Evolutionary conservation across 2,888 invertebrate species (phyloP).

Genomic region (Ctena decussata): DNA sequence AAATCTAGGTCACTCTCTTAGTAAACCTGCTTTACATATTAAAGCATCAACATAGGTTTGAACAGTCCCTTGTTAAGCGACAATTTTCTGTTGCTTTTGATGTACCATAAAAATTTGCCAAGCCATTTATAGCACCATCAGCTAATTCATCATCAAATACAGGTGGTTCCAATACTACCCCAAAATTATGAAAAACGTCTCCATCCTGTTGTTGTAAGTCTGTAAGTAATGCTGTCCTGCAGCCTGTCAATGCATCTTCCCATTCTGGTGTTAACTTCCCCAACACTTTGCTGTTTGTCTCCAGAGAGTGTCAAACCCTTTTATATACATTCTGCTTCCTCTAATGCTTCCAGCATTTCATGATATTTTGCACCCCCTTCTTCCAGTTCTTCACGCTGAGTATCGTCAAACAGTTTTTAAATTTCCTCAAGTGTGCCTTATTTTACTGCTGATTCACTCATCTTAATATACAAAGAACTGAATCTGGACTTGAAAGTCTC

Average conservation of each 20-base stretch:
- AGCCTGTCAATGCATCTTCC: neutral
- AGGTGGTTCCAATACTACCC: neutral
- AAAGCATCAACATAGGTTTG: neutral
- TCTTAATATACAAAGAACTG: too few species aligned
- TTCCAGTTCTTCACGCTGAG: neutral
- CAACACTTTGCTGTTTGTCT: neutral
- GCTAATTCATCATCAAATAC: neutral
- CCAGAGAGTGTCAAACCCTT: neutral
- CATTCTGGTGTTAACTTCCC: neutral
- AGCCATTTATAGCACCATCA: neutral
- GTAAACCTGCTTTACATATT: neutral
- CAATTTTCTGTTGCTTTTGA: neutral
- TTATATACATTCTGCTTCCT: neutral
- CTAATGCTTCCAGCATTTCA: neutral
- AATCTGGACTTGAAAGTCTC: too few species aligned
- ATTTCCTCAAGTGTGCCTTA: too few species aligned
- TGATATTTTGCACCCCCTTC: neutral
- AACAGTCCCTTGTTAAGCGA: neutral
- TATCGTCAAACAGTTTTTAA: too few species aligned
- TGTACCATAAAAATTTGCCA: neutral
- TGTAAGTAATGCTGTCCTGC: neutral
- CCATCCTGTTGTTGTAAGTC: neutral
- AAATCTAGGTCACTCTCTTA: too few species aligned
- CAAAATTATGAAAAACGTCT: neutral
- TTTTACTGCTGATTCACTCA: too few species aligned